These are phyloP conservation scores for Mamestra configurata DNA, from an alignment of 1,140 invertebrate species.

Conservation along the genomic window DNA sequence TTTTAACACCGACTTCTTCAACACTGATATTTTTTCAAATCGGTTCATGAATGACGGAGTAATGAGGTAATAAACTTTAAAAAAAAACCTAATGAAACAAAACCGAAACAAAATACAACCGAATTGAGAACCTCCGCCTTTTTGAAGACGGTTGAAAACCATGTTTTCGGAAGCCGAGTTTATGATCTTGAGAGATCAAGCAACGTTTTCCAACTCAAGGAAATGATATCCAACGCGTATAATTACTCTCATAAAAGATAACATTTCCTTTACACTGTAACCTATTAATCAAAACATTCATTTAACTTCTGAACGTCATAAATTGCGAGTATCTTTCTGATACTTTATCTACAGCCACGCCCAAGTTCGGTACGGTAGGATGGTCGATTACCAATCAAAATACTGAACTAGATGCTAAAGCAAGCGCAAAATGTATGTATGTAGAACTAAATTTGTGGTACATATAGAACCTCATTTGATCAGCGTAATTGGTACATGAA, in stretches of 20 bases:
- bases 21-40: no score
- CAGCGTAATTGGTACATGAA: conserved; percentile 29
- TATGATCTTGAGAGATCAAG: no score
- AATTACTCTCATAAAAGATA: conserved; percentile 26
- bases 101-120: no score
- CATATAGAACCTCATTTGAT: conserved; percentile 22
- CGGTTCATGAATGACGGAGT: no score
- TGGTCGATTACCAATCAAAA: background rate
- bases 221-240: background rate
- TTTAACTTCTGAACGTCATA: conserved; percentile 32
- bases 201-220: no score
- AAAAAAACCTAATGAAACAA: no score
- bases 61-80: no score
- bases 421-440: conserved; percentile 17
- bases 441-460: conserved; percentile 27
- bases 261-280: conserved; percentile 17
- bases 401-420: conserved; percentile 18
- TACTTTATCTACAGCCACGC: conserved; percentile 25
- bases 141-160: no score
- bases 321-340: conserved; percentile 25
- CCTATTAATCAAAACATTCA: conserved; percentile 30
- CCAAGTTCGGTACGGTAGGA: background rate
- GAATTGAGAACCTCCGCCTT: no score
- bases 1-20: no score
- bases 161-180: no score